These are phyloP conservation scores for Oncopeltus fasciatus DNA, from an alignment of 1,140 invertebrate species.

Conservation along the genomic window DNA sequence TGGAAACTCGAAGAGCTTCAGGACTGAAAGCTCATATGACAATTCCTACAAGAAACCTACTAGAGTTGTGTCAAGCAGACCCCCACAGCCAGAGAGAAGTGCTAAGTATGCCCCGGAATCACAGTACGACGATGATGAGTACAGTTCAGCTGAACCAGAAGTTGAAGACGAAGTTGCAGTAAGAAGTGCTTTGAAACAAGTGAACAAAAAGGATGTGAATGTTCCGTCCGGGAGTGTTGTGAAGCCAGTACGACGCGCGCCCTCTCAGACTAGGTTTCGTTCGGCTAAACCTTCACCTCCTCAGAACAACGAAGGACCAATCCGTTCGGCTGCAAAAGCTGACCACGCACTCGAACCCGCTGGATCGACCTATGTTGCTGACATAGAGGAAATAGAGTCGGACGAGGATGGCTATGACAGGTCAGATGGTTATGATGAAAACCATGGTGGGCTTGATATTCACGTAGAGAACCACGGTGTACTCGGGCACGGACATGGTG, in stretches of 20 bases:
- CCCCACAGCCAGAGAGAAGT: not conserved
- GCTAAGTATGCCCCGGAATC: not conserved
- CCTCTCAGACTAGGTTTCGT: not conserved
- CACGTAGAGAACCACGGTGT: not conserved
- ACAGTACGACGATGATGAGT: not conserved
- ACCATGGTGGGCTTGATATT: not conserved
- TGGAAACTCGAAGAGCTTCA: constrained; percentile 9
- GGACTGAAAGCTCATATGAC: constrained; percentile 10
- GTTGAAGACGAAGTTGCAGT: not conserved
- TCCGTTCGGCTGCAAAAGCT: not conserved
- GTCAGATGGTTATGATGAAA: not conserved
- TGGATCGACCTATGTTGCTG: constrained; percentile 11
- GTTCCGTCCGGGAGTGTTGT: not conserved
- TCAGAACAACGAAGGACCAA: not conserved
- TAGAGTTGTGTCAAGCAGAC: no score
- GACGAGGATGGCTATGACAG: not conserved
- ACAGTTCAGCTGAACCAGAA: not conserved
- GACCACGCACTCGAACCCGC: not conserved
- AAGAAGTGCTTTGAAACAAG: not conserved
- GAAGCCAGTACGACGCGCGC: not conserved
- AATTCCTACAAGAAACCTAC: constrained; percentile 10
- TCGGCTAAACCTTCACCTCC: not conserved
- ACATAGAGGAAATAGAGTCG: not conserved
- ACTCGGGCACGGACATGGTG: not conserved
- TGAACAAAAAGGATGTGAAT: not conserved